phyloP scores from a whole-genome alignment of 2,113 vertebrate species.

The Copsychus sechellarum region DNA sequence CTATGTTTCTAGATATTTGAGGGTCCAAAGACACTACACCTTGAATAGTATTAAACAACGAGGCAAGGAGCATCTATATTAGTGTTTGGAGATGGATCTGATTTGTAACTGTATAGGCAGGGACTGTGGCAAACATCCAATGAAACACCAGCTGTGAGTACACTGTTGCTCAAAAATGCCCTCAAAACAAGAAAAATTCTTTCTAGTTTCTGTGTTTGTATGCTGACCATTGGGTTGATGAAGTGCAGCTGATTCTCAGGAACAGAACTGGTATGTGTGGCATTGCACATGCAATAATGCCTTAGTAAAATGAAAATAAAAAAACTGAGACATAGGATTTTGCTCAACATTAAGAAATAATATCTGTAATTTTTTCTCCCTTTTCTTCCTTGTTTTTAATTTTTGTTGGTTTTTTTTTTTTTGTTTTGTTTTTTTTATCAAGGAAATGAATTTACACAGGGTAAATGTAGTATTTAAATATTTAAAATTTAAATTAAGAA shows the following conservation, averaged over 20 bases:
- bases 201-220: not conserved
- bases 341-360: not conserved
- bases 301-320: not conserved
- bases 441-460: slow-evolving; percentile 30
- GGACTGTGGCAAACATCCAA: not conserved
- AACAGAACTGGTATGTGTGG: not conserved
- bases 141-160: not conserved
- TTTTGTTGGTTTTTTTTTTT: too few relatives aligned
- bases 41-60: not conserved
- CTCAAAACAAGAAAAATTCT: not conserved
- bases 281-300: not conserved
- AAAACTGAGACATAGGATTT: not conserved
- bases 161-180: fast-evolving
- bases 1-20: not conserved
- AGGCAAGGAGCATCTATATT: not conserved
- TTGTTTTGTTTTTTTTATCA: not conserved
- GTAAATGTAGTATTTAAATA: slow-evolving; percentile 61
- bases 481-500: slow-evolving; percentile 70
- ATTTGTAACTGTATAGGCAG: not conserved
- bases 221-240: not conserved
- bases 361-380: fast-evolving
- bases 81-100: not conserved
- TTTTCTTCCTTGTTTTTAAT: not conserved
- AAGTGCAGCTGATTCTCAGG: not conserved
- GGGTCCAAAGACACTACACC: not conserved